Evolutionary conservation across 2,797 vertebrate species (phyloP), one percentile per base, ranked within the genome.

Genomic region (Betta splendens): DNA sequence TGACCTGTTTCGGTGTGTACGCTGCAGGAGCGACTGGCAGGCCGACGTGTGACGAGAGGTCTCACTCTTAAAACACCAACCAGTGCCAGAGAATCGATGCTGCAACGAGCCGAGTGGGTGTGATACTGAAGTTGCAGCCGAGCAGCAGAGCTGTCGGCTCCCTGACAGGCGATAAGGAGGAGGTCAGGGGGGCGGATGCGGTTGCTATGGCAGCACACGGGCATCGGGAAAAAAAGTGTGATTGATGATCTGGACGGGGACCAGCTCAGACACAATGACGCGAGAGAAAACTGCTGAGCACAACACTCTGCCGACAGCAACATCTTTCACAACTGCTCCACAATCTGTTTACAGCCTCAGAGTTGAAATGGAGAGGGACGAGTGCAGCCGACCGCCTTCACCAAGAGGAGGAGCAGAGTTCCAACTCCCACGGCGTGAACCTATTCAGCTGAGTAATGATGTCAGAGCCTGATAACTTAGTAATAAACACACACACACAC

Each of bases 1-100:
- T 15, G 15, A 26, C 12, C 13, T 25, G n/a, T 8, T 35, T 32
- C 51, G 33, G 21, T 29, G 16, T 18, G 3, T 26, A 29, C 31
- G 18, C 42, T 58, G 58, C 61, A 29, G 52, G 7, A 42, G 26
- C 9, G 61, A 69, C 50, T 38, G 49, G 32, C 15, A 29, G 48
- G 46, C 42, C 44, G 4, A 20, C 29, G 39, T 53, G 45, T 39
- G 31, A 33, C 38, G n/a, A n/a, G n/a, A 23, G 69, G 48, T 65
- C 58, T 5, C 69, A 60, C 32, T 51, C 55, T 57, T 46, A 28
- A 76, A 80, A 61, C 62, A 49, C 52, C 2, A 7, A 33, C 50
- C 62, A 7, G 62, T 23, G 23, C 3, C 15, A 42, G 38, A 10
- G 12, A 48, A 72, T 71, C 36, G 0, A 69, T 58, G 59, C 39